Evolutionary conservation across 2,797 vertebrate genomes (phyloP).

Genomic region (Eutrigla gurnardus): DNA sequence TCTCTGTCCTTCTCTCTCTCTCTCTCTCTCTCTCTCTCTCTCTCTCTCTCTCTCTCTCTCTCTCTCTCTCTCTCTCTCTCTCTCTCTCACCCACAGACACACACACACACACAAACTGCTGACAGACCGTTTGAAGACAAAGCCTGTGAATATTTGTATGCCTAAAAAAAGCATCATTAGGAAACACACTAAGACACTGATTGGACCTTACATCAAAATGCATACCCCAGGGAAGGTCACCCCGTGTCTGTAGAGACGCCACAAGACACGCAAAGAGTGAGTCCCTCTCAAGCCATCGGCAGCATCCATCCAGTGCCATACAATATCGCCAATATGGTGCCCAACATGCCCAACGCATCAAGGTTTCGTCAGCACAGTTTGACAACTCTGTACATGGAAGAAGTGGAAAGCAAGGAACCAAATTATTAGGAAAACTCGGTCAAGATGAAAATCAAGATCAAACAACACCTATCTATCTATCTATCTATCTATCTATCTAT

Average conservation of each 20-base stretch:
- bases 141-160: background rate
- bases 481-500: slow-evolving; percentile 10
- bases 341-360: background rate
- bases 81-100: background rate
- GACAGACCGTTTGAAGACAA: slow-evolving; percentile 21
- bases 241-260: slow-evolving; percentile 4
- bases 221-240: slow-evolving; percentile 31
- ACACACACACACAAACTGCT: slow-evolving; percentile 18
- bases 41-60: background rate
- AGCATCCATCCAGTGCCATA: background rate
- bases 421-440: slow-evolving; percentile 6
- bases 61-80: background rate
- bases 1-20: background rate
- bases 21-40: background rate
- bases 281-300: background rate
- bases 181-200: slow-evolving; percentile 23
- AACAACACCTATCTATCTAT: slow-evolving; percentile 14
- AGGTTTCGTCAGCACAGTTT: background rate
- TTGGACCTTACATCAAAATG: slow-evolving; percentile 27
- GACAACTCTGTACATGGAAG: background rate
- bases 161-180: background rate
- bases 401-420: background rate
- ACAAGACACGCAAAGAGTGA: background rate
- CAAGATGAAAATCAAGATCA: background rate
- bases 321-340: background rate